Evolutionary conservation across 2,797 vertebrate species (phyloP).

Genomic region (Delichon dasypus): DNA sequence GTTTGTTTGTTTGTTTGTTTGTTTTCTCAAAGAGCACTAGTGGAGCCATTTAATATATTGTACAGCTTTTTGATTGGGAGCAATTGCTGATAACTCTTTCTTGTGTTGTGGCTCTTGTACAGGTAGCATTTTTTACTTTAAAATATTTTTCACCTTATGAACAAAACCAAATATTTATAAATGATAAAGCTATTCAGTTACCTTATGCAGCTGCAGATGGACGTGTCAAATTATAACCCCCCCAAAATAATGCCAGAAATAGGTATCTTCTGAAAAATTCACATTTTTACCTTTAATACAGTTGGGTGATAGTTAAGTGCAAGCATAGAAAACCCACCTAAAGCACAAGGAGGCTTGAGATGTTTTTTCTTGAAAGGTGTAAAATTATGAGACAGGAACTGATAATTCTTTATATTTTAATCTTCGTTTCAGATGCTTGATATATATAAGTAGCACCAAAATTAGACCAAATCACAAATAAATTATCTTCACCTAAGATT

Average conservation of each 20-base stretch:
- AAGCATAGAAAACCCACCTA: background rate
- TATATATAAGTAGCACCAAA: background rate
- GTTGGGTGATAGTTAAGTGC: background rate
- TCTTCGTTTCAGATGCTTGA: background rate
- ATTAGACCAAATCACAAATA: background rate
- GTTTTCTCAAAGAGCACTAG: background rate
- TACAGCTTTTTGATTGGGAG: background rate
- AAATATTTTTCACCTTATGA: background rate
- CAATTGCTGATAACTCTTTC: background rate
- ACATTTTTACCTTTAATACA: background rate
- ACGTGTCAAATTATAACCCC: background rate
- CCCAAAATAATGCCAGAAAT: background rate
- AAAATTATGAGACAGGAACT: background rate
- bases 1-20: too few species aligned
- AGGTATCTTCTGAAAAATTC: background rate
- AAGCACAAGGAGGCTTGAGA: background rate
- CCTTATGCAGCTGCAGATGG: background rate
- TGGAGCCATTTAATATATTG: background rate
- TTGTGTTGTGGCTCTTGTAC: background rate
- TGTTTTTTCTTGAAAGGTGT: background rate
- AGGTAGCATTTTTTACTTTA: background rate
- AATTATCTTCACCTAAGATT: background rate
- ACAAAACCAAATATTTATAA: background rate
- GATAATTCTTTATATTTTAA: background rate
- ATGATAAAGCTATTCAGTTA: background rate